Conservation (phyloP, 2,113 vertebrate species). For the Brachypodius melanocephalos region DNA sequence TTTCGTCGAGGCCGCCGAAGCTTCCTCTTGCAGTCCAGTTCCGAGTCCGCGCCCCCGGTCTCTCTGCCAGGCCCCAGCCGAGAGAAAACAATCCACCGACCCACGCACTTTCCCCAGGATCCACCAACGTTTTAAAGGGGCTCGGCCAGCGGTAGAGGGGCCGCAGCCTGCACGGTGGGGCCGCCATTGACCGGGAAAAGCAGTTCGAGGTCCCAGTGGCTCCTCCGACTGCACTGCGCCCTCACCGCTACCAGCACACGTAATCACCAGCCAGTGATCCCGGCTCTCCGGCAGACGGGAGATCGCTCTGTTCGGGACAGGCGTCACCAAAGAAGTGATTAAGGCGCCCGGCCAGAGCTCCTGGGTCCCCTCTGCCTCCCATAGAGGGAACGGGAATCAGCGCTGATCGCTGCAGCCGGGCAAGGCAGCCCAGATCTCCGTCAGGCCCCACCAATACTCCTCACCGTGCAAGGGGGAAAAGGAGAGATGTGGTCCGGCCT, state of each 20-base stretch:
- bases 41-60: background rate
- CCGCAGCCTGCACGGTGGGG: background rate
- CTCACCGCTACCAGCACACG: background rate
- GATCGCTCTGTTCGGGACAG: background rate
- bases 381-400: background rate
- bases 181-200: background rate
- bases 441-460: background rate
- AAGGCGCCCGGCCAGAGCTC: background rate
- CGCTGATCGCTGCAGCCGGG: background rate
- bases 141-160: background rate
- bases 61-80: background rate
- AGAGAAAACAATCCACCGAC: background rate
- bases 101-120: background rate
- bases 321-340: background rate
- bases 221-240: background rate
- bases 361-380: background rate
- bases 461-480: background rate
- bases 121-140: background rate
- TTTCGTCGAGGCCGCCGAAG: background rate
- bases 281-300: background rate
- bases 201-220: rapidly evolving
- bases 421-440: rapidly evolving
- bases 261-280: background rate
- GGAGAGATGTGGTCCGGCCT: background rate
- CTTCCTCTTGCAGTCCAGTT: background rate